These are phyloP conservation scores for Nomada hirtipes DNA, from an alignment of 2,888 invertebrate species.

Conservation along the genomic window DNA sequence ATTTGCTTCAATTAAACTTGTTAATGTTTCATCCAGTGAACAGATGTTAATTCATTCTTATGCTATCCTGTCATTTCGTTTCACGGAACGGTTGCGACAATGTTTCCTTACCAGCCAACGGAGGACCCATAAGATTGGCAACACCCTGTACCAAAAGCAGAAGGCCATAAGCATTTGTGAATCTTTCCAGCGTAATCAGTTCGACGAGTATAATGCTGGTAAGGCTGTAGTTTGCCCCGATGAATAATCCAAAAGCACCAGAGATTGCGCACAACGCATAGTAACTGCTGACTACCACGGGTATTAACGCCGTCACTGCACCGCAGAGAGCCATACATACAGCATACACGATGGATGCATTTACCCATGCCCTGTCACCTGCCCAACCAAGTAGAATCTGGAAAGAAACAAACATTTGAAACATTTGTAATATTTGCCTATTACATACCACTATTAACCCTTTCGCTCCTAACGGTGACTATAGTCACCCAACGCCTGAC, in stretches of 20 bases:
- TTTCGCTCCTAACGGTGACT: too few species aligned
- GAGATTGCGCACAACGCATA: slow-evolving; percentile 87
- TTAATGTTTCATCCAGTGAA: neutral
- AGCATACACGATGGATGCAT: slow-evolving; percentile 92
- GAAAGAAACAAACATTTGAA: slow-evolving; percentile 54
- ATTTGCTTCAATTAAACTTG: too few species aligned
- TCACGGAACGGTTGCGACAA: neutral
- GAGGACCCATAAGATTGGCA: slow-evolving; percentile 95
- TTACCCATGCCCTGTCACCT: slow-evolving; percentile 92
- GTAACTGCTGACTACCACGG: slow-evolving; percentile 87
- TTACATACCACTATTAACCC: too few species aligned
- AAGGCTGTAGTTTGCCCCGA: slow-evolving; percentile 96
- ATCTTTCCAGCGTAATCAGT: slow-evolving; percentile 94
- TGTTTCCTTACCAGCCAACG: slow-evolving; percentile 90
- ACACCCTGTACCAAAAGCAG: slow-evolving; percentile 95
- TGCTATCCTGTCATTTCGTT: slow-evolving; percentile 5
- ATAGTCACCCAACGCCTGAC: too few species aligned
- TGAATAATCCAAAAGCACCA: slow-evolving; percentile 94
- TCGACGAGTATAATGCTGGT: slow-evolving; percentile 96
- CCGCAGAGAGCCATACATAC: slow-evolving; percentile 91
- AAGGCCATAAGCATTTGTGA: slow-evolving; percentile 96
- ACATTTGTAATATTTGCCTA: too few species aligned
- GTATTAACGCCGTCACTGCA: slow-evolving; percentile 88
- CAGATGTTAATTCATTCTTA: neutral
- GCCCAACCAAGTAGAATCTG: slow-evolving; percentile 94